These are phyloP conservation scores for Dorcus hopei DNA, from an alignment of 2,888 invertebrate genomes.

Conservation along the genomic window DNA sequence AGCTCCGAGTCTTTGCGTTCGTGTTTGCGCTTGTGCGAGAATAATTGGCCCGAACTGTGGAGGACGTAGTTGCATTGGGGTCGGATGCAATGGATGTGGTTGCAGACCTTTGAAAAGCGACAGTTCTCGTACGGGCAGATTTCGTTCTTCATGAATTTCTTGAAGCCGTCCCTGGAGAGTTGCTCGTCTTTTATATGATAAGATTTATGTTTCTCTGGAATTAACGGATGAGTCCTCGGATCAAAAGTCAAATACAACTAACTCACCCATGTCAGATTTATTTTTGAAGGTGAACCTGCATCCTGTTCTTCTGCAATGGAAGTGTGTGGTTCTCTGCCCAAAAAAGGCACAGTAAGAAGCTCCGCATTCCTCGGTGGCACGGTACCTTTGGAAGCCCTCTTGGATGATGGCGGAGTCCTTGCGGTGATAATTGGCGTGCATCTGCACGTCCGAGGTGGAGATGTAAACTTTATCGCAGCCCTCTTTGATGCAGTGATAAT, in stretches of 20 bases:
- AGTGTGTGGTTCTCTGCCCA: constrained; percentile 94
- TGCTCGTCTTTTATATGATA: constrained; percentile 98
- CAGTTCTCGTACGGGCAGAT: constrained; percentile 88
- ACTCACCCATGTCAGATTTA: constrained; percentile 98
- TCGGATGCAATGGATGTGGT: constrained; percentile 97
- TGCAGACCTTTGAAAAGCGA: constrained; percentile 90
- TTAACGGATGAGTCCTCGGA: not conserved
- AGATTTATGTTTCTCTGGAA: constrained; percentile 89
- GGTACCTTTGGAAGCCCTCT: constrained; percentile 94
- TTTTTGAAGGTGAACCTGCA: constrained; percentile 98
- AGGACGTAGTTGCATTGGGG: constrained; percentile 93
- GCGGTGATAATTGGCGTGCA: constrained; percentile 98
- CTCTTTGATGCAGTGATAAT: constrained; percentile 96
- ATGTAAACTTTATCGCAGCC: constrained; percentile 95
- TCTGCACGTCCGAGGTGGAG: constrained; percentile 97
- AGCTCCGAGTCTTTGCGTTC: constrained; percentile 91
- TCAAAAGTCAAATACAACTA: constrained; percentile 40
- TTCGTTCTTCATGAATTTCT: constrained; percentile 98
- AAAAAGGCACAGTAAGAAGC: constrained; percentile 88
- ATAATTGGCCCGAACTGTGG: constrained; percentile 94
- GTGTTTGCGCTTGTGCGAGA: constrained; percentile 96
- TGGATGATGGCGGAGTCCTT: constrained; percentile 97
- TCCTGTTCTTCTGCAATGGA: constrained; percentile 88
- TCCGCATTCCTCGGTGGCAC: constrained; percentile 94
- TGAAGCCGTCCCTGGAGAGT: constrained; percentile 92